Evolutionary conservation across 2,888 invertebrate species (phyloP).

Genomic region (Mactromeris polynyma): DNA sequence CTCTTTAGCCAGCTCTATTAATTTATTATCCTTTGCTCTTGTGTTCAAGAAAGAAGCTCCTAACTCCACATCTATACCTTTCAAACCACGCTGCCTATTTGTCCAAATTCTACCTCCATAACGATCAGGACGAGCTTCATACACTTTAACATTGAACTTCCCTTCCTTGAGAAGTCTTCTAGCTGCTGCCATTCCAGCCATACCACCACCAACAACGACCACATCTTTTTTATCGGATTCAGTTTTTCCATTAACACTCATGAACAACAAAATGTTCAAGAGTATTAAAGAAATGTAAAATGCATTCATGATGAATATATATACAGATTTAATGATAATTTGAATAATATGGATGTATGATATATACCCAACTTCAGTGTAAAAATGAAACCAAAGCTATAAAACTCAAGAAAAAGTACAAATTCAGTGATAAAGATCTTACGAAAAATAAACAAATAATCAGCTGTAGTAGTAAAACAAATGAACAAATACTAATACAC

Average conservation of each 20-base stretch:
- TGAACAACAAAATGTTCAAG: background rate
- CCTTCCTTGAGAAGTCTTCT: slow-evolving; percentile 71
- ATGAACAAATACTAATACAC: background rate
- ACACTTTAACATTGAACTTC: slow-evolving; percentile 75
- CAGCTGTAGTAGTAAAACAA: slow-evolving; percentile 7
- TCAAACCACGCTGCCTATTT: slow-evolving; percentile 67
- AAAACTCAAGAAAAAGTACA: background rate
- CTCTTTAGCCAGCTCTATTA: slow-evolving; percentile 72
- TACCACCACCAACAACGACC: slow-evolving; percentile 81
- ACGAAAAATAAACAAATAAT: background rate
- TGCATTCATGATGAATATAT: background rate
- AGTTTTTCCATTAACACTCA: background rate
- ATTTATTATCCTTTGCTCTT: slow-evolving; percentile 70
- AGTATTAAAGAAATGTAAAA: background rate
- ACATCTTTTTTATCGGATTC: slow-evolving; percentile 62
- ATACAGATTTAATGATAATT: too few relatives aligned
- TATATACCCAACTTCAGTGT: too few relatives aligned
- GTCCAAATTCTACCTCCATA: slow-evolving; percentile 83
- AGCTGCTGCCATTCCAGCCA: slow-evolving; percentile 82
- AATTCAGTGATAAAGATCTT: background rate
- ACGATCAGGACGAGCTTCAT: slow-evolving; percentile 77
- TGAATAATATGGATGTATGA: too few relatives aligned
- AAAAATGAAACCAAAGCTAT: too few relatives aligned
- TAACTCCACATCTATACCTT: slow-evolving; percentile 79
- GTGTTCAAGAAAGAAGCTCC: slow-evolving; percentile 75